These are phyloP conservation scores for Pontoporia blainvillei DNA, from an alignment of 2,113 vertebrate species.

Conservation along the genomic window DNA sequence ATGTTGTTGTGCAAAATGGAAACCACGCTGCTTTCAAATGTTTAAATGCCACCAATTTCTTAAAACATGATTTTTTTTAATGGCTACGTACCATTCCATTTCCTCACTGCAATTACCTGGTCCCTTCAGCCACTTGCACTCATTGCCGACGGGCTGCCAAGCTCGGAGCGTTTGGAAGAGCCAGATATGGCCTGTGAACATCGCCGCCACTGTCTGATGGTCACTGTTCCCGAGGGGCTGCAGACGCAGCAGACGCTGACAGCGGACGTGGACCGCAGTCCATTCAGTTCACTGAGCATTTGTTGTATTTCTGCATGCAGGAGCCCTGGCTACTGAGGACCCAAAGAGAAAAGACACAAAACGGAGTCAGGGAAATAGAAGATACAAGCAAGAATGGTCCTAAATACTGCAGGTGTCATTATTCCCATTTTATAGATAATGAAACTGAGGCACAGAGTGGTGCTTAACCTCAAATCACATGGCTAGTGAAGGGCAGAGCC, in stretches of 20 bases:
- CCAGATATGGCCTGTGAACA: neutral
- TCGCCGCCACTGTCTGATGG: fast-evolving
- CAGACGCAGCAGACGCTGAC: too few relatives aligned
- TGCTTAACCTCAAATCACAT: too few relatives aligned
- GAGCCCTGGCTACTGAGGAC: neutral
- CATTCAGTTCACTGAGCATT: neutral
- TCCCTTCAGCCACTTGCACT: neutral
- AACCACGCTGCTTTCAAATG: neutral
- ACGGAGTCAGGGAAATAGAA: neutral
- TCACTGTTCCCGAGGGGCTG: neutral
- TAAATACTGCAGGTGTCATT: neutral
- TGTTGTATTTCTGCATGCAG: neutral
- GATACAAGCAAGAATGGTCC: neutral
- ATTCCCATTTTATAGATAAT: neutral
- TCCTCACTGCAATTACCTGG: neutral
- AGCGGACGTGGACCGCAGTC: neutral
- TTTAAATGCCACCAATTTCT: neutral
- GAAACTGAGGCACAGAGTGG: neutral
- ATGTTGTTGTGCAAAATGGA: neutral
- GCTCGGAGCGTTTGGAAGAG: neutral
- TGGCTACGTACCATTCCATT: neutral
- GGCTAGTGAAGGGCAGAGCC: too few relatives aligned
- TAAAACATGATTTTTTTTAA: neutral
- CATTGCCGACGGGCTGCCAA: neutral
- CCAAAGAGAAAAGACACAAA: neutral